Evolutionary conservation across 2,113 vertebrate genomes (phyloP).

Genomic region (Scatophagus argus): DNA sequence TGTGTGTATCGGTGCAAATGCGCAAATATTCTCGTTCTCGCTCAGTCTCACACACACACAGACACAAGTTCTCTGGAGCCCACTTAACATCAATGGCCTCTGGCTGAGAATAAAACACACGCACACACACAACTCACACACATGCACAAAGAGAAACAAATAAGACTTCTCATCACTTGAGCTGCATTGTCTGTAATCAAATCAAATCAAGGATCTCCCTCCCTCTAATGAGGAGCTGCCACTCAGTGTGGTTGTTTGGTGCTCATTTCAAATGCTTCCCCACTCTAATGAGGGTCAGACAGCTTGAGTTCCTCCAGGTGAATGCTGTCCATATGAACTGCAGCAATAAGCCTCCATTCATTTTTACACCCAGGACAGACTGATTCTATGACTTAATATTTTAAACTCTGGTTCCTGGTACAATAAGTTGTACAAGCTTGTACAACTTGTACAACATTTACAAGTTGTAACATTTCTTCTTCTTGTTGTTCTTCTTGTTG

Average conservation of each 20-base stretch:
- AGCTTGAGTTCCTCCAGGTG: constrained; percentile 33
- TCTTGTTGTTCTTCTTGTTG: too few species aligned
- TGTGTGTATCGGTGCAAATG: background rate
- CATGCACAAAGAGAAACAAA: constrained; percentile 33
- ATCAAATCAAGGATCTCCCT: constrained; percentile 69
- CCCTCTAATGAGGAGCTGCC: constrained; percentile 67
- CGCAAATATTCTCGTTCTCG: background rate
- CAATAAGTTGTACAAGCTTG: too few species aligned
- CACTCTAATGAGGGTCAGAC: constrained; percentile 32
- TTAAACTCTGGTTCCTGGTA: too few species aligned
- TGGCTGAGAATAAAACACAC: constrained; percentile 25
- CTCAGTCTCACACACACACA: background rate
- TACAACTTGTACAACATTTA: too few species aligned
- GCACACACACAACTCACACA: constrained; percentile 5
- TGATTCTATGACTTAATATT: background rate
- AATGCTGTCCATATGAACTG: background rate
- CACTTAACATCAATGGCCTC: constrained; percentile 39
- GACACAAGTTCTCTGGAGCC: background rate
- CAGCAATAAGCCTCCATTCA: constrained; percentile 5
- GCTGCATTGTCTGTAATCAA: constrained; percentile 60
- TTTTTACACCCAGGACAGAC: background rate
- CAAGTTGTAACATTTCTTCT: too few species aligned
- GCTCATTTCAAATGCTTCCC: constrained; percentile 37
- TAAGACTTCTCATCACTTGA: constrained; percentile 27
- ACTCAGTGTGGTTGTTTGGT: constrained; percentile 21